phyloP scores from a whole-genome alignment of 2,797 vertebrate genomes.

The Falco cherrug region DNA sequence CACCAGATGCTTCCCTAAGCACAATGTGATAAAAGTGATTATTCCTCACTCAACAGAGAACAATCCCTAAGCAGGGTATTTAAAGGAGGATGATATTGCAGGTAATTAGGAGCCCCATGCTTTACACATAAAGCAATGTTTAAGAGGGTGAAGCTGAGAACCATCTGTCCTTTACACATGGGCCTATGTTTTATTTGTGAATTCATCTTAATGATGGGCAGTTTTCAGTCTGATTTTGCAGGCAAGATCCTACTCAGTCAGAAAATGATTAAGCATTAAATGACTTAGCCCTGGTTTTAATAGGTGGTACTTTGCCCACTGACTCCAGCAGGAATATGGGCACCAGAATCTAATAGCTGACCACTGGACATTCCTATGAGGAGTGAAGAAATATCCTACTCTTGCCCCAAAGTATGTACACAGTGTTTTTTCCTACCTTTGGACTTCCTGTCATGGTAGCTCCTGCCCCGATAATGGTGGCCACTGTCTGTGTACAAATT shows the following conservation, averaged over 20 bases:
- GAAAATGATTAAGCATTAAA: neutral
- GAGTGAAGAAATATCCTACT: neutral
- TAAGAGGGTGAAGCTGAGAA: slow-evolving; percentile 31
- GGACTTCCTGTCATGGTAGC: slow-evolving; percentile 87
- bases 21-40: slow-evolving; percentile 50
- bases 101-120: slow-evolving; percentile 31
- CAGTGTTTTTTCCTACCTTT: slow-evolving; percentile 82
- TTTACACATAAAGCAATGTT: slow-evolving; percentile 7
- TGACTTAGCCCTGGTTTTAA: neutral
- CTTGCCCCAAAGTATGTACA: neutral
- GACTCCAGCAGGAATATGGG: neutral
- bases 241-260: neutral
- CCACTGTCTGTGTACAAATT: slow-evolving; percentile 87
- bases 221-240: neutral
- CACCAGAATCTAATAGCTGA: neutral
- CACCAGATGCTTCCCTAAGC: slow-evolving; percentile 65
- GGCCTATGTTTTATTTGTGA: neutral
- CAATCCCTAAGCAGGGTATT: slow-evolving; percentile 35
- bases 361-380: neutral
- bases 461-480: slow-evolving; percentile 85
- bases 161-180: slow-evolving; percentile 12
- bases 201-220: neutral
- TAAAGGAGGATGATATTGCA: slow-evolving; percentile 32
- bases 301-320: neutral
- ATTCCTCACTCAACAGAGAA: slow-evolving; percentile 38